Conservation (phyloP, 2,888 invertebrate species). For the Dorcus parallelipipedus region DNA sequence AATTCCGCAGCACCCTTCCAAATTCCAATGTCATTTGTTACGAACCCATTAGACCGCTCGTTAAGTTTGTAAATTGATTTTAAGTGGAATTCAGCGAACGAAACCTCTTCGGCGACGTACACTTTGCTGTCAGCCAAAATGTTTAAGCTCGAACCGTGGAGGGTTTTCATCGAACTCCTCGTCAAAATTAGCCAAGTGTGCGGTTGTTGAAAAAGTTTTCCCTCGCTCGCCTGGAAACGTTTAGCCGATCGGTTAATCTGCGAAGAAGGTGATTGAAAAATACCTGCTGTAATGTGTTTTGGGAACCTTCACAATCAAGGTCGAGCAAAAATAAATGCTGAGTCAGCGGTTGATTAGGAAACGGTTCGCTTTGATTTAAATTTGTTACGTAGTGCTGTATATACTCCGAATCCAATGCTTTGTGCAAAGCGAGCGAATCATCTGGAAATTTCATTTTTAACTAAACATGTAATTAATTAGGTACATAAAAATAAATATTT, state of each 20-base stretch:
- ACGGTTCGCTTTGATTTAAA: background rate
- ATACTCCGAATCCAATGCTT: too few species aligned
- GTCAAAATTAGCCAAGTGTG: slow-evolving; percentile 32
- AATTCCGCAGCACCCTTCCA: slow-evolving; percentile 21
- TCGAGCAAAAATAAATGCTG: slow-evolving; percentile 30
- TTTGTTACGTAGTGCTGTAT: too few species aligned
- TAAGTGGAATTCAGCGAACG: slow-evolving; percentile 15
- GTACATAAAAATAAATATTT: too few species aligned
- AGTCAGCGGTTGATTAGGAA: background rate
- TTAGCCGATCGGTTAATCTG: background rate
- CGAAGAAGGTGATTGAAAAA: background rate
- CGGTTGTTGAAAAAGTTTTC: slow-evolving; percentile 29
- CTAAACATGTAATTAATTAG: too few species aligned
- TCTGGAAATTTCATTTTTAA: too few species aligned
- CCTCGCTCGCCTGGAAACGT: slow-evolving; percentile 26
- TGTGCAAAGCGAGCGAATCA: too few species aligned
- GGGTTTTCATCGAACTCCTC: too few species aligned
- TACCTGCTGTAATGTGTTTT: slow-evolving; percentile 22
- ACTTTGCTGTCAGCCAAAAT: slow-evolving; percentile 32
- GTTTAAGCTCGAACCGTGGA: slow-evolving; percentile 16
- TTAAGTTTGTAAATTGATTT: slow-evolving; percentile 31
- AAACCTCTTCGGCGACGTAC: slow-evolving; percentile 24
- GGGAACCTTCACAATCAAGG: slow-evolving; percentile 22
- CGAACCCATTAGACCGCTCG: slow-evolving; percentile 13
- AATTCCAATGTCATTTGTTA: slow-evolving; percentile 18